These are phyloP conservation scores for Corythornis cristatus DNA, from an alignment of 2,113 vertebrate genomes.

Conservation along the genomic window DNA sequence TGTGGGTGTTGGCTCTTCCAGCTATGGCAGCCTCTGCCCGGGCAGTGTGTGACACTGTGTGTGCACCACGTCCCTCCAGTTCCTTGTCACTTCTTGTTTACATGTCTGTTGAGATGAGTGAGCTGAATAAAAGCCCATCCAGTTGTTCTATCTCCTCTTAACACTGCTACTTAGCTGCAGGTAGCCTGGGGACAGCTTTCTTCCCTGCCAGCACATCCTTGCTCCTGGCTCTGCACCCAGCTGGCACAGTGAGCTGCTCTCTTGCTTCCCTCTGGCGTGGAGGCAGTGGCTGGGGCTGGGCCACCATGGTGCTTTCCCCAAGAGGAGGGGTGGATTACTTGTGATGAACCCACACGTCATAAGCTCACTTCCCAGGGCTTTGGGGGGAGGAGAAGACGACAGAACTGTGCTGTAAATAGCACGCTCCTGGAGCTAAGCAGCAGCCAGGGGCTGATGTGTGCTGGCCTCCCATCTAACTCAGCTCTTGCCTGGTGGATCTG, in stretches of 20 bases:
- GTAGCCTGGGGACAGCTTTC: neutral
- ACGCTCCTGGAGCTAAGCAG: neutral
- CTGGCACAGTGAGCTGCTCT: neutral
- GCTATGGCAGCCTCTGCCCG: neutral
- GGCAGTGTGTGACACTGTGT: neutral
- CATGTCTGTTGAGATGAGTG: slow-evolving; percentile 61
- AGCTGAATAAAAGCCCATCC: slow-evolving; percentile 73
- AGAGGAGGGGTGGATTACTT: neutral
- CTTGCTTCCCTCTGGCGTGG: neutral
- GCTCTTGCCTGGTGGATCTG: neutral
- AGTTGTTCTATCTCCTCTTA: slow-evolving; percentile 58
- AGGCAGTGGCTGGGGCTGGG: neutral
- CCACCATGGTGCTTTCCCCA: rapidly evolving
- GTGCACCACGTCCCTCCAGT: neutral
- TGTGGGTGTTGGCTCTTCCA: neutral
- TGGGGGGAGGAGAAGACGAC: neutral
- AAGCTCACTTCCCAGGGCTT: neutral
- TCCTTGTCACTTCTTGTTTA: slow-evolving; percentile 76
- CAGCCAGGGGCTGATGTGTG: neutral
- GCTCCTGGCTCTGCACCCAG: neutral
- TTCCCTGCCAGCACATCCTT: neutral
- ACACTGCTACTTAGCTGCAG: slow-evolving; percentile 48
- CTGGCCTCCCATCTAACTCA: neutral
- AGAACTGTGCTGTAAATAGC: slow-evolving; percentile 23
- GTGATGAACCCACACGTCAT: neutral